A percentile compares a stretch with the other conserved stretches of the same genome.
Evolutionary conservation across 2,797 vertebrate genomes (phyloP).

Genomic region (Trachops cirrhosus): DNA sequence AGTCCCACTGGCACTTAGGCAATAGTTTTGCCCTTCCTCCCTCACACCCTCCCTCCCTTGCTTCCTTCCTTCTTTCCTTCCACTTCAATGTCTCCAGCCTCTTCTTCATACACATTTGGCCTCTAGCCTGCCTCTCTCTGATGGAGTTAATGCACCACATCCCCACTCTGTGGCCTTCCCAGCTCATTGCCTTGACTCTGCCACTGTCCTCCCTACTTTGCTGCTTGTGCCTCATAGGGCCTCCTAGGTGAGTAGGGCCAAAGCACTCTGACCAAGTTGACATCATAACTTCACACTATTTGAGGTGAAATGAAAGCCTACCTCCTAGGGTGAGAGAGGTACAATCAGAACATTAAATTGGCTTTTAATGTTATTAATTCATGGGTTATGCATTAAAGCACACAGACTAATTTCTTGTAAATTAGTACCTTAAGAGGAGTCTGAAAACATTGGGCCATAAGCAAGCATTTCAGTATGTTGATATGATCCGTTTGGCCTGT

Average conservation of each 20-base stretch:
- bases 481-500: neutral
- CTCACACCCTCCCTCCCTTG: neutral
- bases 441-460: neutral
- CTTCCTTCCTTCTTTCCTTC: accelerated
- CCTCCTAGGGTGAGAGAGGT: neutral
- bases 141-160: neutral
- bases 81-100: neutral
- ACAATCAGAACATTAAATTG: neutral
- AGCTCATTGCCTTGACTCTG: neutral
- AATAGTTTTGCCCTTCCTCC: neutral
- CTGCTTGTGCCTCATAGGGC: neutral
- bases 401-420: neutral
- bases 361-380: neutral
- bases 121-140: neutral
- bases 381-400: neutral
- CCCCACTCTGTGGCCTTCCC: neutral
- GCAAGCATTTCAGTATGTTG: neutral
- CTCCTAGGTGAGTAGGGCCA: neutral
- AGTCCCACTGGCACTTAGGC: neutral
- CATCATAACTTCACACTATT: neutral
- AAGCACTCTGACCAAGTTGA: neutral
- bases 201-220: neutral
- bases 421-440: neutral
- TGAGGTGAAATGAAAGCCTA: neutral
- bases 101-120: neutral